phyloP scores from a whole-genome alignment of 2,113 vertebrate species.

The Micronycteris hirsuta region DNA sequence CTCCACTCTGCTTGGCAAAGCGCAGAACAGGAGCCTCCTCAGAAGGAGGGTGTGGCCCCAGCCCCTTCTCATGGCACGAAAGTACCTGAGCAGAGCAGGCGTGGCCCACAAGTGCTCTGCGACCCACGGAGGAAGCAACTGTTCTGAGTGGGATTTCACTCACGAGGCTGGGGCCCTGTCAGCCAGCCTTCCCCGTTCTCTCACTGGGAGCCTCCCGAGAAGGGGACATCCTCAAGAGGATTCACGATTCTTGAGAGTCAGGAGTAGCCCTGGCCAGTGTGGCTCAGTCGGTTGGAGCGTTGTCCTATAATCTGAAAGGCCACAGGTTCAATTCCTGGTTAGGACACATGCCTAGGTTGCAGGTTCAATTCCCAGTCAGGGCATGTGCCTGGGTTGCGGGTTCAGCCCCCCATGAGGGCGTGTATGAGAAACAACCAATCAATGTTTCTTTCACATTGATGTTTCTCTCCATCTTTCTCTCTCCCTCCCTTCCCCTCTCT shows the following conservation, averaged over 20 bases:
- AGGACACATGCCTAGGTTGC: too few species aligned
- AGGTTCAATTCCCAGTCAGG: too few species aligned
- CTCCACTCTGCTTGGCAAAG: not conserved
- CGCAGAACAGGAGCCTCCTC: not conserved
- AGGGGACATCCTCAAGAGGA: not conserved
- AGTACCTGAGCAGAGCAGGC: not conserved
- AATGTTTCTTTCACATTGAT: too few species aligned
- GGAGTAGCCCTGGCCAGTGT: too few species aligned
- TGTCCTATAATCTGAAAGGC: too few species aligned
- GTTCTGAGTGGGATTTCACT: not conserved
- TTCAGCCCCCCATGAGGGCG: too few species aligned
- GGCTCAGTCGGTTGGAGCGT: too few species aligned
- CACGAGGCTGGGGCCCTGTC: rapidly evolving
- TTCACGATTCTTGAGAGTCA: not conserved
- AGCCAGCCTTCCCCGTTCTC: not conserved
- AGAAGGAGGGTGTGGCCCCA: not conserved
- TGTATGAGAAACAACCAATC: too few species aligned
- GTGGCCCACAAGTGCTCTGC: not conserved
- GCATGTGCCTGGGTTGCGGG: too few species aligned
- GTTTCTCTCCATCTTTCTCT: too few species aligned
- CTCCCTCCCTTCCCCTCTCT: too few species aligned
- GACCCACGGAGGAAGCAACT: not conserved
- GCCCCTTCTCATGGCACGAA: rapidly evolving
- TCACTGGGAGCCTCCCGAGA: not conserved
- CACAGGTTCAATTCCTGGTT: too few species aligned